Percentiles rank a stretch among this genome's conserved stretches.
phyloP scores from a whole-genome alignment of 2,888 invertebrate species.

The Neoaliturus tenellus region DNA sequence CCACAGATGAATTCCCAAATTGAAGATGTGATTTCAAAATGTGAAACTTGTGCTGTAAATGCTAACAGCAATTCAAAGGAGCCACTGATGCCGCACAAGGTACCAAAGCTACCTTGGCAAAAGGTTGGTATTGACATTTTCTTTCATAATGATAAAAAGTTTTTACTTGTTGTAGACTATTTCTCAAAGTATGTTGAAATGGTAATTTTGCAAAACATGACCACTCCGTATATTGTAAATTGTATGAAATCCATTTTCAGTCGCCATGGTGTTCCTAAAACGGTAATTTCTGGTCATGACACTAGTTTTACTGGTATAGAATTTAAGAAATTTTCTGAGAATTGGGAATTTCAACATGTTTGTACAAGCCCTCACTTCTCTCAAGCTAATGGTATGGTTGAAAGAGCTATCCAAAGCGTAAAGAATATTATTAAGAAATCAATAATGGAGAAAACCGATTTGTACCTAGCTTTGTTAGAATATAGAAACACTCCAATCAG shows the following conservation, averaged over 20 bases:
- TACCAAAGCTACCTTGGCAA: slow-evolving; percentile 23
- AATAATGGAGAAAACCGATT: background rate
- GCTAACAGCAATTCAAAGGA: slow-evolving; percentile 1
- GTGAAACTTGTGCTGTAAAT: slow-evolving; percentile 7
- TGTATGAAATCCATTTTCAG: slow-evolving; percentile 7
- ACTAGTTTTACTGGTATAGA: background rate
- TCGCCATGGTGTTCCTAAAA: slow-evolving; percentile 36
- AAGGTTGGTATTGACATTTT: slow-evolving; percentile 34
- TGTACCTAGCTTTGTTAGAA: slow-evolving; percentile 27
- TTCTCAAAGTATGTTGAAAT: slow-evolving; percentile 33
- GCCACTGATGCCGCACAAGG: background rate
- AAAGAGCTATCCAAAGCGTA: slow-evolving; percentile 26
- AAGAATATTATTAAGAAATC: background rate
- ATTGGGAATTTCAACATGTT: slow-evolving; percentile 16
- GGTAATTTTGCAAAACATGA: background rate
- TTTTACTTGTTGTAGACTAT: slow-evolving; percentile 36
- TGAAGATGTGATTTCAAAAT: slow-evolving; percentile 25
- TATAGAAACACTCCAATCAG: background rate
- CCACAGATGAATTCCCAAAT: slow-evolving; percentile 30
- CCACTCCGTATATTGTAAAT: background rate
- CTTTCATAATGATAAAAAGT: background rate
- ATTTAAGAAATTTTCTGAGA: slow-evolving; percentile 3
- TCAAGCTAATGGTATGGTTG: slow-evolving; percentile 40
- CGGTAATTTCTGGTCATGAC: background rate
- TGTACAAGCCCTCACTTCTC: slow-evolving; percentile 27